Evolutionary conservation across 2,797 vertebrate species (phyloP).

Genomic region (Margarornis squamiger): DNA sequence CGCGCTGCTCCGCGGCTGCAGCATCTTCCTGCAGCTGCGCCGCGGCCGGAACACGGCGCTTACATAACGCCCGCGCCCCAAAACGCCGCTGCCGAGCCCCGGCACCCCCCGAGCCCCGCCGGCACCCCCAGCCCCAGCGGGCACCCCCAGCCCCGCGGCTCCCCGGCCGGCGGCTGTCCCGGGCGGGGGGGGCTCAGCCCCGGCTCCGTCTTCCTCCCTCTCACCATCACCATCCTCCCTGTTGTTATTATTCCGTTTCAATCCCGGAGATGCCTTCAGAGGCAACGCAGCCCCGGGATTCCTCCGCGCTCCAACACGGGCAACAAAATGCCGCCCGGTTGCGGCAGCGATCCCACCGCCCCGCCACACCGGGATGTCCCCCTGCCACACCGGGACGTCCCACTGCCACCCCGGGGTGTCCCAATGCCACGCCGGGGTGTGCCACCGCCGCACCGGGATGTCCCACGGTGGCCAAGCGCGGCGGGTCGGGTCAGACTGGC

Average conservation of each 20-base stretch:
- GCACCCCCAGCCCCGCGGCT: background rate
- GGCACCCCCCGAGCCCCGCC: background rate
- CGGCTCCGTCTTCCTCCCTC: background rate
- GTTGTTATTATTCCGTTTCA: background rate
- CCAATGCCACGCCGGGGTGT: background rate
- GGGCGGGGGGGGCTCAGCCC: background rate
- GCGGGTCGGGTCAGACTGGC: background rate
- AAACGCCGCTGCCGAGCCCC: background rate
- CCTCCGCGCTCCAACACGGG: background rate
- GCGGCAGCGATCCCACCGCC: background rate
- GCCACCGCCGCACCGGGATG: background rate
- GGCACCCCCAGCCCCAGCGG: background rate
- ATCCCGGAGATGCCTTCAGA: background rate
- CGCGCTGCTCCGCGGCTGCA: slow-evolving; percentile 30
- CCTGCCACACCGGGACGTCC: accelerated
- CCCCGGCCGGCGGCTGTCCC: background rate
- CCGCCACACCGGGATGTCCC: background rate
- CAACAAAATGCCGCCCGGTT: background rate
- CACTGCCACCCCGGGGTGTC: accelerated
- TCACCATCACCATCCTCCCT: background rate
- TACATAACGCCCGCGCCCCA: slow-evolving; percentile 40
- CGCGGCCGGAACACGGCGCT: background rate
- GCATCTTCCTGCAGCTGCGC: slow-evolving; percentile 45
- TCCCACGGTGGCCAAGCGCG: background rate
- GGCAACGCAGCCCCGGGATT: slow-evolving; percentile 1